Evolutionary conservation across 1,140 invertebrate genomes (phyloP), one percentile per base, ranked within the genome.

Genomic region (Proales similis): DNA sequence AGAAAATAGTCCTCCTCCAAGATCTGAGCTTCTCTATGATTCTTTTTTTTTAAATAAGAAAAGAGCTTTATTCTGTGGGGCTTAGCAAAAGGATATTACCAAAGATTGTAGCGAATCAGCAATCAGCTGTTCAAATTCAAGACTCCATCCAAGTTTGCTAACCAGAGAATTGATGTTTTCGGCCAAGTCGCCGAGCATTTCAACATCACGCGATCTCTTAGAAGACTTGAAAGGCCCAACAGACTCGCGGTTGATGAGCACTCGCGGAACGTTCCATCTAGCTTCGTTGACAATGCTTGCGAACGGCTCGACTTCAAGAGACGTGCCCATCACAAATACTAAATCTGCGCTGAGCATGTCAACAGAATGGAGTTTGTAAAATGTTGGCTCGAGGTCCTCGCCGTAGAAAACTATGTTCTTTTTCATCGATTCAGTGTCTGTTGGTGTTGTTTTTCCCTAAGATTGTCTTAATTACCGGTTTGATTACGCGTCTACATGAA

Each of bases 321-420:
- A 90, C 6, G 87, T 90, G 7, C 88, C 88, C 69, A 92, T 90
- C 0, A 91, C 88, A 66, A 92, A 85, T 14, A 92, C 76, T 20
- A 91, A 78, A 77, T 92, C 89, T 75, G 86, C 88, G 33, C 83
- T 76, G 53, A 85, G 81, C 69, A 88, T 88, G 69, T 92, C 88
- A 65, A 80, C 78, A 12, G 82, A 79, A 81, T 91, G 86, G 6
- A 84, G 82, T 39, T 82, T 79, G 70, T 92, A 87, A 70, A 93
- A 93, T 53, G 82, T 82, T 63, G 87, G 83, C 1, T 88, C 86
- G 22, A 93, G 74, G 68, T 85, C 86, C 77, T 93, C 90, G 12
- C 90, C 90, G 74, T 92, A 93, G 76, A 93, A 93, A 20, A 91
- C 88, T 69, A 93, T 92, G 70, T 93, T 87, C 48, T 89, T 90